A percentile compares a stretch with the other conserved stretches of the same genome.
These are phyloP conservation scores for Adela reaumurella DNA, from an alignment of 2,888 invertebrate genomes.

Conservation along the genomic window DNA sequence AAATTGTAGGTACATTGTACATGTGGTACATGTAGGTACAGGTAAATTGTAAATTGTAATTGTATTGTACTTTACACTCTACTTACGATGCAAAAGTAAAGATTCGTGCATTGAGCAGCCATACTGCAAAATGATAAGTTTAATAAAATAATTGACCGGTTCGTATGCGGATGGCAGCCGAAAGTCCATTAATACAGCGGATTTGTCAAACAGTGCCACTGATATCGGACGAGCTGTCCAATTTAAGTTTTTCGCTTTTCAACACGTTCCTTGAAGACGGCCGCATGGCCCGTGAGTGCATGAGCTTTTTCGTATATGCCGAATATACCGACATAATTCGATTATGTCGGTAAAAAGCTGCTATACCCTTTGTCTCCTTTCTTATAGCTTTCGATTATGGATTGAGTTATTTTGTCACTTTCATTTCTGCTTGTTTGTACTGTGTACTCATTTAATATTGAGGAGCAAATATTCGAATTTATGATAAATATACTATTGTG, in stretches of 20 bases:
- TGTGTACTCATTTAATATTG: not conserved
- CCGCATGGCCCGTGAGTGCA: not conserved
- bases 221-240: slow-evolving; percentile 21
- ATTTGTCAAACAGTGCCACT: slow-evolving; percentile 21
- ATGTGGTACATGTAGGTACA: too few species aligned
- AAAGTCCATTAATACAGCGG: slow-evolving; percentile 20
- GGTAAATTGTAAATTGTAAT: too few species aligned
- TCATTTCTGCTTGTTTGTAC: not conserved
- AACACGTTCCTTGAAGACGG: slow-evolving; percentile 17
- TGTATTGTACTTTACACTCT: too few species aligned
- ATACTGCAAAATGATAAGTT: not conserved
- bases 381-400: not conserved
- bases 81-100: too few species aligned
- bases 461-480: too few species aligned
- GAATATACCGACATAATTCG: too few species aligned
- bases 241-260: slow-evolving; percentile 27
- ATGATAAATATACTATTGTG: too few species aligned
- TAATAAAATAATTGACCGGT: not conserved
- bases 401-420: not conserved
- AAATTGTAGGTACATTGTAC: too few species aligned
- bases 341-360: not conserved
- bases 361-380: not conserved
- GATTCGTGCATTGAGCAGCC: too few species aligned
- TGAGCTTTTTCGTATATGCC: not conserved
- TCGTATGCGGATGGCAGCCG: not conserved